Conservation (phyloP, 1,140 invertebrate species). For the Pentalonia nigronervosa region DNA sequence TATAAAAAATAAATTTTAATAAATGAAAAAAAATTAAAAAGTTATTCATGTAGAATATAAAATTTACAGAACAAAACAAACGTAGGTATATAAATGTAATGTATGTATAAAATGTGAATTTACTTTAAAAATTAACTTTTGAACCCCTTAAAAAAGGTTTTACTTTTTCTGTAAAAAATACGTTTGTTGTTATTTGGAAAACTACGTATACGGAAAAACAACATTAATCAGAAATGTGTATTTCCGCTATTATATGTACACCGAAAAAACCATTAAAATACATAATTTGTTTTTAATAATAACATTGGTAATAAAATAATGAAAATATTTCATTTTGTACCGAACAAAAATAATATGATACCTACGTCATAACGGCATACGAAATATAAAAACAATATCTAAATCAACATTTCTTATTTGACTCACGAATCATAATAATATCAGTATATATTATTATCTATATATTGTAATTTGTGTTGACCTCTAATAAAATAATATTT, state of each 20-base stretch:
- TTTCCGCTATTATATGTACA: background rate
- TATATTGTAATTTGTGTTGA: background rate
- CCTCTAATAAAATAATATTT: background rate
- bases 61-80: background rate
- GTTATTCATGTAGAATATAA: background rate
- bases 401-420: background rate
- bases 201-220: background rate
- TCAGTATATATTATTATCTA: background rate
- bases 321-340: background rate
- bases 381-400: background rate
- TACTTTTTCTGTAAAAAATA: background rate
- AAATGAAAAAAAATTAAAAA: background rate
- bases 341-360: background rate
- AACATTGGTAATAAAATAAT: background rate
- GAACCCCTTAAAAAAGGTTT: background rate
- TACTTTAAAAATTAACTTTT: background rate
- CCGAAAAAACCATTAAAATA: background rate
- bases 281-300: background rate
- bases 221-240: background rate
- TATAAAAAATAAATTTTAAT: background rate
- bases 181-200: background rate
- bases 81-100: background rate
- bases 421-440: background rate
- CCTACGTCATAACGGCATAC: background rate
- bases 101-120: background rate